Conservation (phyloP, 2,113 vertebrate species). For the Periophthalmodon schlosseri region DNA sequence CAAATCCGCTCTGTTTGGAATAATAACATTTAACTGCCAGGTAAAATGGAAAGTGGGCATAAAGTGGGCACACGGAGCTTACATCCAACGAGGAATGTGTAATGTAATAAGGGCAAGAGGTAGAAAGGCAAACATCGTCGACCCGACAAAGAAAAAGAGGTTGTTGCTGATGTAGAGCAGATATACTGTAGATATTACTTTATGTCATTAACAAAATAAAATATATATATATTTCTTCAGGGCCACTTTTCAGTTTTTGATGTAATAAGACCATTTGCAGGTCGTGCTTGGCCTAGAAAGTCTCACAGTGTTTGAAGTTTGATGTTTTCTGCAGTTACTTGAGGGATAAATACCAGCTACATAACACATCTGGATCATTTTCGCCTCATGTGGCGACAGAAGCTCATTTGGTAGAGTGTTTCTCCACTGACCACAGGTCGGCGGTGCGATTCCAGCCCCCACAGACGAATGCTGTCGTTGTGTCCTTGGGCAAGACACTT, state of each 20-base stretch:
- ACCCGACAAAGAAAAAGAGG: background rate
- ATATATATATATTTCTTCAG: background rate
- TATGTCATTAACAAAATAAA: background rate
- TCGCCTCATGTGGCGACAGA: too few species aligned
- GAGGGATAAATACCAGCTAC: too few species aligned
- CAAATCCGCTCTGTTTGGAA: conserved; percentile 3
- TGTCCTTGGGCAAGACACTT: too few species aligned
- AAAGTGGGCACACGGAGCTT: background rate
- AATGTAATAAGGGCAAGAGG: background rate
- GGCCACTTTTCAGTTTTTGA: background rate
- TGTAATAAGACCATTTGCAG: too few species aligned
- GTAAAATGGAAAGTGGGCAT: background rate
- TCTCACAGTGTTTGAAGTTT: too few species aligned
- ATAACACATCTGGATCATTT: too few species aligned
- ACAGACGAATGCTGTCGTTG: too few species aligned
- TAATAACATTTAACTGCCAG: conserved; percentile 3
- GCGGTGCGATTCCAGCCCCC: too few species aligned
- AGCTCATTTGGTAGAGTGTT: too few species aligned
- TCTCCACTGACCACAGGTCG: too few species aligned
- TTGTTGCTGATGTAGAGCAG: background rate
- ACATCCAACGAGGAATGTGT: background rate
- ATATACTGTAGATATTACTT: background rate
- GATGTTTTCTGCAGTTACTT: too few species aligned
- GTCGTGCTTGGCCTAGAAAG: too few species aligned
- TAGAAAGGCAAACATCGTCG: background rate